Evolutionary conservation across 1,140 invertebrate species (phyloP), one percentile per base, ranked within the genome.

Genomic region (Drosophila littoralis): DNA sequence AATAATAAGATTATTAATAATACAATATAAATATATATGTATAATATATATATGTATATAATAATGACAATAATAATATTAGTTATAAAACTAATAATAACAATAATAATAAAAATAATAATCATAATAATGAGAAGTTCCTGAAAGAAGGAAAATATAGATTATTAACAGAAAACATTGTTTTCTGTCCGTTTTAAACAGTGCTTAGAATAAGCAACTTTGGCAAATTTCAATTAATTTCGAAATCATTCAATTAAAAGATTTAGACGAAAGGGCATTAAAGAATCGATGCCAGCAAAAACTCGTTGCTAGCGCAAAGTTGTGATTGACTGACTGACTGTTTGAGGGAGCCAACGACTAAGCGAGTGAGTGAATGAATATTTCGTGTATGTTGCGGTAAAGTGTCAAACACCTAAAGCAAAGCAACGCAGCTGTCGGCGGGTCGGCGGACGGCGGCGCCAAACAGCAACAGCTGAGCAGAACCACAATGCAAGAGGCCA

Each of bases 331-430:
- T 55, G 36, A 40, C 52, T 55, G 52, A 51, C 17, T 48, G 17
- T 50, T 5, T 15, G 33, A 13, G 51, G 13, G 7, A 15, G 52
- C 33, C 48, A 50, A 10, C 22, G 2, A 28, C 4, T 5, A 28
- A 28, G 63, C 42, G 22, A 40, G 33, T 45, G 40, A 36, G 42
- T 60, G 63, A 55, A 38, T 63, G 63, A 69, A 46, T 76, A 60
- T 51, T 48, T 76, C 46, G 55, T 48, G 70, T 7, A 58, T 66
- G 43, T 58, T 68, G 59, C 52, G 75, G 75, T 59, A 67, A 82
- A 85, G 79, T 82, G 82, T 85, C 82, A 85, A 82, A 79, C 79
- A 86, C 82, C 82, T 55, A 55, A 69, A 10, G 45, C 7, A 45
- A 68, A 46, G 59, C 54, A n/a, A 33, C 50, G 35, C 68, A 38